phyloP scores from a whole-genome alignment of 2,888 invertebrate species.

The Lepidocyrtoides sp. region DNA sequence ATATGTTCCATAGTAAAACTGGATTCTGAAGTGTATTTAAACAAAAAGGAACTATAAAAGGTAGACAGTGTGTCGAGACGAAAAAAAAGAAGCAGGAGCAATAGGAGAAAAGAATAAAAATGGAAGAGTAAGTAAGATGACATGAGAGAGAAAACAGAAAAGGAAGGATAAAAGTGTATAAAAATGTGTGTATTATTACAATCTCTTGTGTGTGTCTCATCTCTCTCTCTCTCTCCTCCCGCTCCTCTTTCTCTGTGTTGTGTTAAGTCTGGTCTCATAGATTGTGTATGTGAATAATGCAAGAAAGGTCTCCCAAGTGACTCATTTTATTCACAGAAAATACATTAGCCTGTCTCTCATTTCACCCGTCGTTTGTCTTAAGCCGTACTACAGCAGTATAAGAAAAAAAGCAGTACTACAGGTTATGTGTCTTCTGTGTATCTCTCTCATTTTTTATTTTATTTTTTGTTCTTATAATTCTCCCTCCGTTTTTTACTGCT shows the following conservation, averaged over 20 bases:
- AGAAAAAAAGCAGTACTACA: neutral
- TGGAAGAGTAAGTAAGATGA: constrained; percentile 48
- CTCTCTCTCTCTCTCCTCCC: neutral
- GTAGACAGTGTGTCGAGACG: neutral
- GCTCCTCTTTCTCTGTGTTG: neutral
- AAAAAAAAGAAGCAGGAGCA: too few species aligned
- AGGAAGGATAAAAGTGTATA: constrained; percentile 8
- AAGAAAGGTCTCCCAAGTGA: constrained; percentile 81
- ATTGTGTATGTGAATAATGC: constrained; percentile 79
- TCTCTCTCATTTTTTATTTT: neutral
- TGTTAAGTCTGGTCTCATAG: constrained; percentile 70
- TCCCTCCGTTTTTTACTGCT: constrained; percentile 47
- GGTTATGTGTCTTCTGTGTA: constrained; percentile 16
- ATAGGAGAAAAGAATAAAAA: too few species aligned
- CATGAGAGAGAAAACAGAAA: constrained; percentile 16
- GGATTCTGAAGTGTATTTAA: constrained; percentile 12
- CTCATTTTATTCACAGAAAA: constrained; percentile 82
- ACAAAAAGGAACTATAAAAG: constrained; percentile 42
- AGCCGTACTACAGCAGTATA: constrained; percentile 43
- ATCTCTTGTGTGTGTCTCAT: neutral
- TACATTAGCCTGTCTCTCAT: constrained; percentile 80
- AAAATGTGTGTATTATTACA: constrained; percentile 12
- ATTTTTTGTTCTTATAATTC: constrained; percentile 55
- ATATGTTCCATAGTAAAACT: neutral
- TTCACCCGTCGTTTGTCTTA: constrained; percentile 65